Percentiles rank a stretch among this genome's conserved stretches.
Evolutionary conservation across 2,113 vertebrate genomes (phyloP).

Genomic region (Tragelaphus strepsiceros): DNA sequence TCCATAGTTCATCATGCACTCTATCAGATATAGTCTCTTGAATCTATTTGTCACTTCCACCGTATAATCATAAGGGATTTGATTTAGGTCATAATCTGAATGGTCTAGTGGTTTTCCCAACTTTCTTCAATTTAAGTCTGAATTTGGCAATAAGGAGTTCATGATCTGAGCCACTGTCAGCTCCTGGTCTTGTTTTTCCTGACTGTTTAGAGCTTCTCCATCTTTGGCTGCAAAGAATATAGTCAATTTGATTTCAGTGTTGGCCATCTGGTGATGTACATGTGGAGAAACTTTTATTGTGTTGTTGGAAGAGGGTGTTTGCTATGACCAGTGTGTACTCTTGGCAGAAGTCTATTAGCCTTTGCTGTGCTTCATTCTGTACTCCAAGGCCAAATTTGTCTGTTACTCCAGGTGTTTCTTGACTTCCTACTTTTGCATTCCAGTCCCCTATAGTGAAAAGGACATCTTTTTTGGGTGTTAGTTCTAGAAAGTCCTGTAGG

Average conservation of each 20-base stretch:
- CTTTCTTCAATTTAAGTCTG: background rate
- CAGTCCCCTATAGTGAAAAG: background rate
- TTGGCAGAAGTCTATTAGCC: background rate
- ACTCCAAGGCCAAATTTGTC: background rate
- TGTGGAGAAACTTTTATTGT: background rate
- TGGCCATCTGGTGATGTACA: background rate
- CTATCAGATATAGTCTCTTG: background rate
- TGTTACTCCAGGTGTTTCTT: background rate
- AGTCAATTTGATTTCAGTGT: background rate
- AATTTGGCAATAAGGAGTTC: background rate
- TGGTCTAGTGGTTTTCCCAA: background rate
- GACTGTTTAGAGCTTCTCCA: background rate
- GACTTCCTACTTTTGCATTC: background rate
- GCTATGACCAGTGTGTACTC: background rate
- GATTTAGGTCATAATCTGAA: background rate
- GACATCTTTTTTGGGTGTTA: background rate
- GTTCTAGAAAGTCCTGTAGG: background rate
- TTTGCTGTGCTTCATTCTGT: background rate
- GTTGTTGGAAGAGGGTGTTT: background rate
- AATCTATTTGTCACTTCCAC: background rate
- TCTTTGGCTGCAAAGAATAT: background rate
- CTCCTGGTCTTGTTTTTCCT: background rate
- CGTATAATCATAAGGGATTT: background rate
- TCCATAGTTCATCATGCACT: background rate
- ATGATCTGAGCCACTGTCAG: background rate